Conservation (phyloP, 2,113 vertebrate genomes). For the Nothobranchius furzeri region DNA sequence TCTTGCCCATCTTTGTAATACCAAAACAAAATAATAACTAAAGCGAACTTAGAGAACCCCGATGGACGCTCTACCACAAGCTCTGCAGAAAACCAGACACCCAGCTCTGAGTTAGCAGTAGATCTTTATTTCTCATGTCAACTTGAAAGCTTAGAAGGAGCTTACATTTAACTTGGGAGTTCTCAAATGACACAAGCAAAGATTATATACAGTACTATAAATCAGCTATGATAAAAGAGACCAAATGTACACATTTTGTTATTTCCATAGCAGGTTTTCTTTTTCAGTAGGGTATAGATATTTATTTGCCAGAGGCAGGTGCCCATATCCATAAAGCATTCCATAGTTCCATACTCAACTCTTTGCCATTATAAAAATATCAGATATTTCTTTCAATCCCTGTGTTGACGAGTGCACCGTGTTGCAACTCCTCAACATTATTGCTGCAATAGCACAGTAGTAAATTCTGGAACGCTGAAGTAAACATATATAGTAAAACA, state of each 20-base stretch:
- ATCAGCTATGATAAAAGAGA: conserved; percentile 82
- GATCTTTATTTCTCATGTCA: conserved; percentile 84
- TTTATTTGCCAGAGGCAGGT: conserved; percentile 68
- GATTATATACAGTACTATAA: conserved; percentile 82
- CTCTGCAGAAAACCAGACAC: not conserved
- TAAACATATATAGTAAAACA: conserved; percentile 78
- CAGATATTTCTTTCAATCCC: conserved; percentile 72
- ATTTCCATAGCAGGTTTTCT: conserved; percentile 63
- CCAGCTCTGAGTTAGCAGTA: conserved; percentile 61
- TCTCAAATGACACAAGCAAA: conserved; percentile 81
- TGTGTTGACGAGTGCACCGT: conserved; percentile 65
- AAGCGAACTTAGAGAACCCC: too few species aligned
- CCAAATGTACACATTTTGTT: conserved; percentile 76
- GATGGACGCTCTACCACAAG: too few species aligned
- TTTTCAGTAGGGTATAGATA: conserved; percentile 69
- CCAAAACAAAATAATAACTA: too few species aligned
- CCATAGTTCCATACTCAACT: conserved; percentile 75
- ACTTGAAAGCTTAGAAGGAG: conserved; percentile 81
- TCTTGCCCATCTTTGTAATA: too few species aligned
- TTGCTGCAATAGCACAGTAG: conserved; percentile 83
- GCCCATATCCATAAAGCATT: conserved; percentile 74
- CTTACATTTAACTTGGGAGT: conserved; percentile 77
- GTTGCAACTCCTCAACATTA: conserved; percentile 74
- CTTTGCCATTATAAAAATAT: conserved; percentile 74
- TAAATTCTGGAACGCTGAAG: conserved; percentile 77